phyloP scores from a whole-genome alignment of 2,888 invertebrate genomes.

The Meandrusa payeni region DNA sequence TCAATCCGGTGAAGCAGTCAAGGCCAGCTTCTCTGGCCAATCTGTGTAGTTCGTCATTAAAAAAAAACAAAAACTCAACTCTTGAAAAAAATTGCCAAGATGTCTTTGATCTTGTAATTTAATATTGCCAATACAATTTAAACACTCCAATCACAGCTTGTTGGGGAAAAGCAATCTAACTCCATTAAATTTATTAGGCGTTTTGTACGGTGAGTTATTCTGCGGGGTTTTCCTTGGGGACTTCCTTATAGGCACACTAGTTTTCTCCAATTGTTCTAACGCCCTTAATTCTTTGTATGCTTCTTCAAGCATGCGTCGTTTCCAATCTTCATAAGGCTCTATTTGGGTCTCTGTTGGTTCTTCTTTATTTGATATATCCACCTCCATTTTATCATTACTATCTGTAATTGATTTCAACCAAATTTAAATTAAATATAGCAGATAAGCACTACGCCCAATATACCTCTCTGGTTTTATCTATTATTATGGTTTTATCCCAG shows the following conservation, averaged over 20 bases:
- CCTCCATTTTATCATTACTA: slow-evolving; percentile 44
- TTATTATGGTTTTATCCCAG: no score
- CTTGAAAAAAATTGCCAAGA: no score
- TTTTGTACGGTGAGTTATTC: slow-evolving; percentile 60
- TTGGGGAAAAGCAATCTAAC: slow-evolving; percentile 58
- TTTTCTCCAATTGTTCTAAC: slow-evolving; percentile 35
- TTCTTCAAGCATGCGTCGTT: slow-evolving; percentile 74
- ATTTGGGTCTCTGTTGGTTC: slow-evolving; percentile 44
- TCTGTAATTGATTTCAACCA: slow-evolving; percentile 36
- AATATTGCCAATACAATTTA: no score
- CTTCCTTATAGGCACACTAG: slow-evolving; percentile 40
- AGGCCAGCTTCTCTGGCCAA: no score
- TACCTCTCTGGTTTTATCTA: no score
- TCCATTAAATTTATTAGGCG: slow-evolving; percentile 44
- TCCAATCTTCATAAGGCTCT: slow-evolving; percentile 84
- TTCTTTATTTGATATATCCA: slow-evolving; percentile 38
- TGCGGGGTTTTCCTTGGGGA: slow-evolving; percentile 59
- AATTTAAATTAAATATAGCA: no score
- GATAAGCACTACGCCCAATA: no score
- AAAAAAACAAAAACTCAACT: no score
- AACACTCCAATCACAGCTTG: no score
- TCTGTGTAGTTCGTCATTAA: no score
- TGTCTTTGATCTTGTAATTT: no score
- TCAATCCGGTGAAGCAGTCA: no score
- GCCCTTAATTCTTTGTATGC: slow-evolving; percentile 60